Evolutionary conservation across 2,797 vertebrate genomes (phyloP).

Genomic region (Pelochelys cantorii): DNA sequence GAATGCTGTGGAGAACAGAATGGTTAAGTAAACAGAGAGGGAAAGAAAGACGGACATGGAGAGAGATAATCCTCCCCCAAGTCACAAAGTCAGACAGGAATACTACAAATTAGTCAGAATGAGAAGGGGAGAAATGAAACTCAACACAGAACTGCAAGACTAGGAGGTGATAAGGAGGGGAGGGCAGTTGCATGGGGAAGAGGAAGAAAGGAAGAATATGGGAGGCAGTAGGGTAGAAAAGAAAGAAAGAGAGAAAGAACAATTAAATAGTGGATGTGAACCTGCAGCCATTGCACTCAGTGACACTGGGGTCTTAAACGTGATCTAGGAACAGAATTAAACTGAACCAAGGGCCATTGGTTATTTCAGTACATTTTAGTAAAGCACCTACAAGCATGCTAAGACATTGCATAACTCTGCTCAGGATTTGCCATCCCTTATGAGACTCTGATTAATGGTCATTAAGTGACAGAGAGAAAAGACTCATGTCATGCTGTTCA

Average conservation of each 20-base stretch:
- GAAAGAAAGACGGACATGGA: neutral
- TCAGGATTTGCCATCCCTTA: neutral
- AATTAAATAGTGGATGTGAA: neutral
- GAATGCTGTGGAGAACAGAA: neutral
- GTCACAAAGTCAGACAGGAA: neutral
- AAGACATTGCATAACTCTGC: neutral
- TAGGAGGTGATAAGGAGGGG: neutral
- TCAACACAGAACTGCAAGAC: neutral
- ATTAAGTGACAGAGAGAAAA: accelerated
- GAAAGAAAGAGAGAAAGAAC: neutral
- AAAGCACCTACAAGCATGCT: neutral
- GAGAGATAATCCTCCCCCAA: neutral
- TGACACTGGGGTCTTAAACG: neutral
- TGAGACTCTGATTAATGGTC: neutral
- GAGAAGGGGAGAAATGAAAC: neutral
- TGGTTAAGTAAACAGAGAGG: neutral
- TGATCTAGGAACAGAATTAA: neutral
- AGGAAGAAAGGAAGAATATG: neutral
- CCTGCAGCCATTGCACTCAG: neutral
- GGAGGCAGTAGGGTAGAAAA: neutral
- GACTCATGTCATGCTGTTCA: accelerated
- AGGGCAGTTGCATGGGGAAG: neutral
- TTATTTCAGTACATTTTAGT: neutral
- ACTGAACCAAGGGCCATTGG: neutral
- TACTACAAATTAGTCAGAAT: neutral